phyloP scores from a whole-genome alignment of 2,797 vertebrate genomes.

The Helicolenus hilgendorfi region DNA sequence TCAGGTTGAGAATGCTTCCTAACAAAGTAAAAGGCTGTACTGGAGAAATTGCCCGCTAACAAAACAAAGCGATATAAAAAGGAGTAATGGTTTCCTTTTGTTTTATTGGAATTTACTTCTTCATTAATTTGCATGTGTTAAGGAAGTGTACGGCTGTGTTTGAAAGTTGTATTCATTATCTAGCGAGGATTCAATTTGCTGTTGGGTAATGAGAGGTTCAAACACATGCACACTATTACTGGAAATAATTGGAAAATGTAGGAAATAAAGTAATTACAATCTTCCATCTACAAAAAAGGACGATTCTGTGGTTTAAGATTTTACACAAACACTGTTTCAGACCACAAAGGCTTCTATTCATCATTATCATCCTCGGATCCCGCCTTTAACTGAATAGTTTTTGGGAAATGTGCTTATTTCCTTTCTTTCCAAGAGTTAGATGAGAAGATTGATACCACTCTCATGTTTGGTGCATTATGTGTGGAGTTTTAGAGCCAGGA shows the following conservation, averaged over 20 bases:
- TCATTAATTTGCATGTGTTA: slow-evolving; percentile 3
- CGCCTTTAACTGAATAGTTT: no score
- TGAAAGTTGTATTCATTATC: slow-evolving; percentile 3
- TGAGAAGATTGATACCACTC: not conserved
- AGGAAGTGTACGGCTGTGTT: not conserved
- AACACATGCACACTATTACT: not conserved
- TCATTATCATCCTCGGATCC: no score
- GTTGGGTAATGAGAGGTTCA: not conserved
- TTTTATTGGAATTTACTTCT: not conserved
- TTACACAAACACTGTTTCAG: not conserved
- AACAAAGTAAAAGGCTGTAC: not conserved
- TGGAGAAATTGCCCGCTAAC: not conserved
- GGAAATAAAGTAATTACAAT: not conserved
- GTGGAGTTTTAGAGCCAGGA: not conserved
- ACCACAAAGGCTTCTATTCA: not conserved
- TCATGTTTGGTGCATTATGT: not conserved
- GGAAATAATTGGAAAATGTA: slow-evolving; percentile 18
- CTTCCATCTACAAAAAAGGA: not conserved
- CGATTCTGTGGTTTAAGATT: not conserved
- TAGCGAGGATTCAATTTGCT: slow-evolving; percentile 6
- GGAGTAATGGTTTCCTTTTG: not conserved
- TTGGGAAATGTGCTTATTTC: not conserved
- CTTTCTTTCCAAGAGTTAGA: not conserved
- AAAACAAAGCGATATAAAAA: slow-evolving; percentile 15
- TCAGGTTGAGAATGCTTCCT: slow-evolving; percentile 12